A percentile compares a stretch with the other conserved stretches of the same genome.
These are phyloP conservation scores for Anodontia alba DNA, from an alignment of 2,888 invertebrate genomes.

Conservation along the genomic window DNA sequence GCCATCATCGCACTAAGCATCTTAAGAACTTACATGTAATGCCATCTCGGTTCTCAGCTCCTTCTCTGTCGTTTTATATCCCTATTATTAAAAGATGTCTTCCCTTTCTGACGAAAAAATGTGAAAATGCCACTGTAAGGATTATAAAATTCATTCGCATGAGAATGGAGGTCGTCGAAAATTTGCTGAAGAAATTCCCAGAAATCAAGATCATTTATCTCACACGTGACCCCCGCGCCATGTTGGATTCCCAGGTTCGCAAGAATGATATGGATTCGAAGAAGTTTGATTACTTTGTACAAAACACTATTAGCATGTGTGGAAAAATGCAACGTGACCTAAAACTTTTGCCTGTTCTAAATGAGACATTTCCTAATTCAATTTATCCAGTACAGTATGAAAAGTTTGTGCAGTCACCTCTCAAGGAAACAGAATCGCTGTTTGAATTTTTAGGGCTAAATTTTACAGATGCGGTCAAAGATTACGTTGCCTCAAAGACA, in stretches of 20 bases:
- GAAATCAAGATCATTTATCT: constrained; percentile 50
- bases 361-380: constrained; percentile 7
- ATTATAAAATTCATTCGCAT: constrained; percentile 49
- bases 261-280: constrained; percentile 41
- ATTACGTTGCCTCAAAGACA: constrained; percentile 24
- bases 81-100: constrained; percentile 28
- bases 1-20: no score
- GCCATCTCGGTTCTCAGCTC: not conserved
- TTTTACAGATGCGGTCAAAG: constrained; percentile 9
- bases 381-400: constrained; percentile 46
- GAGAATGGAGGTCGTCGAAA: constrained; percentile 35
- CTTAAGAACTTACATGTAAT: no score
- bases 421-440: constrained; percentile 9
- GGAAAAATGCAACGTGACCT: constrained; percentile 30
- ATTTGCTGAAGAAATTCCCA: constrained; percentile 14
- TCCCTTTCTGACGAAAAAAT: constrained; percentile 26
- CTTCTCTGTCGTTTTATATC: not conserved
- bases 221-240: constrained; percentile 52
- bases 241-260: constrained; percentile 57
- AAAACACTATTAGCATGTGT: constrained; percentile 38
- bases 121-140: constrained; percentile 22
- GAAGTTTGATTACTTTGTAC: not conserved
- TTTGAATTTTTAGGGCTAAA: constrained; percentile 36
- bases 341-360: constrained; percentile 23
- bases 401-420: constrained; percentile 28